Base-by-base conservation (phyloP, 2,888 invertebrate species). In the Caenorhabditis auriculariae region DNA sequence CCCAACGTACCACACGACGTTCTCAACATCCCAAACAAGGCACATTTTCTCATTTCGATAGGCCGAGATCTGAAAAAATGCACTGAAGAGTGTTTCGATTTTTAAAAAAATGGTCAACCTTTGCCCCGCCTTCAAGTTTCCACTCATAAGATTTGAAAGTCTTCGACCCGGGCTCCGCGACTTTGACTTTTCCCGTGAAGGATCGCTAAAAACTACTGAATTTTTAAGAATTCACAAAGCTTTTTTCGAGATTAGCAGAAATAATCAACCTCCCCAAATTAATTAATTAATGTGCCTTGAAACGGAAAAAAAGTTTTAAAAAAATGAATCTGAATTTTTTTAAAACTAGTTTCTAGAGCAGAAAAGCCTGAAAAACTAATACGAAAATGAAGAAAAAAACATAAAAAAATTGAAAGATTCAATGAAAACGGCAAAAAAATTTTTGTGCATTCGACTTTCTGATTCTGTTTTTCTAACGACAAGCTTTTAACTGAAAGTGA, bases 161-260 rank as follows among this genome's bases (percentile, higher is more conserved):
- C 54, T 73, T 73, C 29, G 78, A 75, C 4, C 73, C 76, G 15
- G 72, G 72, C 42, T 80, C 78, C 3, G 79, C 76, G 12, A 78
- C 54, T 46, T 75, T 73, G 21, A 80, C 65, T 38, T 78, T 75
- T 3, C 76, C 74, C 2, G 74, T 73, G 50, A 75, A 77, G 7
- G 69, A 58, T 38, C 58, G 53, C 38, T 55, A 17, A 32, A 58
- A 48, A 4, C n/a, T 32, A 12, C n/a, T 32, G n/a, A n/a, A 32
- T 32, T n/a, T n/a, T n/a, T n/a, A n/a, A n/a, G n/a, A n/a, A n/a
- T n/a, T n/a, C n/a, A n/a, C n/a, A n/a, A n/a, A n/a, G n/a, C n/a
- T n/a, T n/a, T n/a, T n/a, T n/a, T n/a, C n/a, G n/a, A n/a, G n/a
- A n/a, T n/a, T n/a, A n/a, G n/a, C n/a, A n/a, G n/a, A n/a, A n/a